Conservation (phyloP, 1,140 invertebrate genomes). For the Drosophila leontia region DNA sequence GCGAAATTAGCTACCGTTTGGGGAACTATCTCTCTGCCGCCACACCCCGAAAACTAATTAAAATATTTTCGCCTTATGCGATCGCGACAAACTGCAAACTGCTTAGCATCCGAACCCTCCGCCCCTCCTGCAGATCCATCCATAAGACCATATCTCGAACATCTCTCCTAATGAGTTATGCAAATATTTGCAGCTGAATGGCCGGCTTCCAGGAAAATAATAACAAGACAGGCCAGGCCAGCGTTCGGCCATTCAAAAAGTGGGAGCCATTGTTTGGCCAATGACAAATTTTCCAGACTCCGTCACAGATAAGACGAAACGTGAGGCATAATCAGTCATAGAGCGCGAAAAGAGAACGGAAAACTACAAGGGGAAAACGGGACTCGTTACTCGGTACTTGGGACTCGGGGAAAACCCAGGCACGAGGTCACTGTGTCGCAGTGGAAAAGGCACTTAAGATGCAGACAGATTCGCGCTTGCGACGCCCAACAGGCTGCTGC, state of each 20-base stretch:
- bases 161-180: constrained; percentile 76
- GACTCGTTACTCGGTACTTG: constrained; percentile 16
- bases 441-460: constrained; percentile 65
- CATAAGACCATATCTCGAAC: constrained; percentile 46
- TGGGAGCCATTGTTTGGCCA: constrained; percentile 41
- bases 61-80: constrained; percentile 69
- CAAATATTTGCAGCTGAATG: constrained; percentile 75
- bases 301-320: constrained; percentile 47
- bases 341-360: constrained; percentile 30
- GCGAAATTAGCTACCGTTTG: constrained; percentile 46
- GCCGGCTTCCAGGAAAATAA: constrained; percentile 57
- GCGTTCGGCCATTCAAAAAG: constrained; percentile 3
- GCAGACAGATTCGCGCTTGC: constrained; percentile 73
- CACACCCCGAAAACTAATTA: constrained; percentile 76
- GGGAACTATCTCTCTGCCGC: constrained; percentile 1
- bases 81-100: constrained; percentile 64
- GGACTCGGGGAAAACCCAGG: constrained; percentile 26
- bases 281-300: constrained; percentile 52
- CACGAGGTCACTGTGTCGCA: constrained; percentile 79
- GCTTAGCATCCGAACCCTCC: constrained; percentile 19
- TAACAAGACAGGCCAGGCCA: constrained; percentile 11
- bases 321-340: constrained; percentile 69
- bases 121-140: constrained; percentile 2
- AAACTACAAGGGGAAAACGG: constrained; percentile 8
- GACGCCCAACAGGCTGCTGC: constrained; percentile 78